Base-by-base conservation (phyloP, 1,140 invertebrate species). In the Laodelphax striatellus region DNA sequence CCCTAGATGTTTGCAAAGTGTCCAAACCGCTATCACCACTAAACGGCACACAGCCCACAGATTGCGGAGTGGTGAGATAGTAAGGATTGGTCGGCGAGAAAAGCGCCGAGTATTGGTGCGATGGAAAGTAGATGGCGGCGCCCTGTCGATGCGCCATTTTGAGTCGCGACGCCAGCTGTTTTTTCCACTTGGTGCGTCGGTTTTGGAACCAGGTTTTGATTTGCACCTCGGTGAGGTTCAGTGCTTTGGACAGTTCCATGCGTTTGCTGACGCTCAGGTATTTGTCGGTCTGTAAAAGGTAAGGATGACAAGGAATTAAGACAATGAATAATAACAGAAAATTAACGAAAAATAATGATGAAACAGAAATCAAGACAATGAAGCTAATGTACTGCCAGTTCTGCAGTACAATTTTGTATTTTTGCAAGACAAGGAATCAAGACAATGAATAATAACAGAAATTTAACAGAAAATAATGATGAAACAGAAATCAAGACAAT, bases 171-270 rank as follows among this genome's bases (percentile, higher is more conserved):
- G 92, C 93, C 64, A 95, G 72, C 67, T 97, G 93, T 68, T 97
- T 97, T 73, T 97, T 96, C 92, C 92, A 96, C 69, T 97, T 97
- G 0, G 93, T 97, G 61, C 93, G 77, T 54, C 92, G 78, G 72
- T 96, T 96, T 75, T 97, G 92, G 70, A 94, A 97, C 94, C 94
- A 97, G 0, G 94, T 97, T 72, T 97, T 97, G 58, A 97, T 94
- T 77, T 97, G 94, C 2, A 95, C 93, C 76, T 97, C 94, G 0
- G 93, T 96, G 11, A 97, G 73, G 59, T 84, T 87, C 8, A 97
- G 70, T 0, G 84, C 83, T 71, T 92, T 91, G 0, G 92, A 94
- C 1, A 97, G 75, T 67, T 97, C 92, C 84, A 95, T 87, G 52
- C 94, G 76, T 75, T 97, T 97, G 62, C 87, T 93, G 0, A 97